These are phyloP conservation scores for Patella caerulea DNA, from an alignment of 2,888 invertebrate species.

Conservation along the genomic window DNA sequence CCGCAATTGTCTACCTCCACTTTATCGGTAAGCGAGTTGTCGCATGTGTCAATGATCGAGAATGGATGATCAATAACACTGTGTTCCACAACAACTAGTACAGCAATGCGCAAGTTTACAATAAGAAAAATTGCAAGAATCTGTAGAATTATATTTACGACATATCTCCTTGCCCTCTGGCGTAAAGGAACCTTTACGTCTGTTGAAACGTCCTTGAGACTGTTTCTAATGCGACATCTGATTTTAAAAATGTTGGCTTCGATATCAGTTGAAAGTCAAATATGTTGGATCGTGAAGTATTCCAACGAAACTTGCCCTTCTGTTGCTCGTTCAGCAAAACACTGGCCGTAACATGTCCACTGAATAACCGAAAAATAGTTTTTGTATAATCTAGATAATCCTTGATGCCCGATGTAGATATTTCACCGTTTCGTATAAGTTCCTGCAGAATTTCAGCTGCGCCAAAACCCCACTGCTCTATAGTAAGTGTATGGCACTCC, in stretches of 20 bases:
- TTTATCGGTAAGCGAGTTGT: not conserved
- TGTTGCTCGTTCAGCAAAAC: slow-evolving; percentile 29
- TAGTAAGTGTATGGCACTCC: not conserved
- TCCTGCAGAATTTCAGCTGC: slow-evolving; percentile 21
- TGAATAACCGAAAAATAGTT: slow-evolving; percentile 16
- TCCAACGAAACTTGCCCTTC: too few relatives aligned
- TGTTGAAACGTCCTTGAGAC: not conserved
- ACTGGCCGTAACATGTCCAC: slow-evolving; percentile 21
- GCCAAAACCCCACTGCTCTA: slow-evolving; percentile 17
- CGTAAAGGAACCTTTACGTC: slow-evolving; percentile 24
- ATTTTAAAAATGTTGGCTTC: slow-evolving; percentile 14
- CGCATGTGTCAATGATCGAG: slow-evolving; percentile 15
- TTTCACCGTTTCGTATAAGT: slow-evolving; percentile 16
- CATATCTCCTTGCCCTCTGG: slow-evolving; percentile 27
- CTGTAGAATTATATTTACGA: slow-evolving; percentile 22
- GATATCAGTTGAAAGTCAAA: slow-evolving; percentile 26
- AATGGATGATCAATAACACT: slow-evolving; percentile 18
- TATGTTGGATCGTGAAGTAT: not conserved
- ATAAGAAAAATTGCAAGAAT: slow-evolving; percentile 22
- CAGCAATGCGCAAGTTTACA: slow-evolving; percentile 27
- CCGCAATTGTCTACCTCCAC: slow-evolving; percentile 21
- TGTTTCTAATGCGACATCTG: not conserved
- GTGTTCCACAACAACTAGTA: slow-evolving; percentile 18
- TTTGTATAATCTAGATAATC: slow-evolving; percentile 24
- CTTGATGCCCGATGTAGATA: slow-evolving; percentile 7